Evolutionary conservation across 2,888 invertebrate species (phyloP).

Genomic region (Brachynemurus nebulosus): DNA sequence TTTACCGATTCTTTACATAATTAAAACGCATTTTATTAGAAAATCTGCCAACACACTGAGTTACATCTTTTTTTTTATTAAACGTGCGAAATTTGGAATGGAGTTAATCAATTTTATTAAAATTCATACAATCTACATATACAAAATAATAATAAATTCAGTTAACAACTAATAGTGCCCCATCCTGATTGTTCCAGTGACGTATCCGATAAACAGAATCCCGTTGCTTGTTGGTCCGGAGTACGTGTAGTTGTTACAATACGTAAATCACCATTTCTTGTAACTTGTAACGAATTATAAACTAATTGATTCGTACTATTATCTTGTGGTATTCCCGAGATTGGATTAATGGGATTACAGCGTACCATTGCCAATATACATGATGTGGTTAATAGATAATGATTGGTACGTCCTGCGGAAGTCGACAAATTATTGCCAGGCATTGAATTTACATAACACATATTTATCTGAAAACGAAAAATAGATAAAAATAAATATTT

Average conservation of each 20-base stretch:
- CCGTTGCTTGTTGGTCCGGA: not conserved
- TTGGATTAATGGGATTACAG: conserved; percentile 8
- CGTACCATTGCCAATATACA: conserved; percentile 9
- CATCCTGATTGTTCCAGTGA: not conserved
- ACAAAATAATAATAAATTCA: no score
- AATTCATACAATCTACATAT: no score
- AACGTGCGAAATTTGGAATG: no score
- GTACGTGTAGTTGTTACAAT: conserved; percentile 2
- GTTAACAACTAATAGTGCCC: conserved; percentile 3
- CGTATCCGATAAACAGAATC: not conserved
- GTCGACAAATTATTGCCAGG: conserved; percentile 6
- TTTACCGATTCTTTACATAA: no score
- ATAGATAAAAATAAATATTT: not conserved
- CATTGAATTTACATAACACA: conserved; percentile 6
- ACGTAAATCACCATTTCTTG: conserved; percentile 7
- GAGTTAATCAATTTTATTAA: no score
- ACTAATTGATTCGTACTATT: not conserved
- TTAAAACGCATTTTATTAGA: no score
- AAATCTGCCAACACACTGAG: no score
- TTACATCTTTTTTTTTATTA: no score
- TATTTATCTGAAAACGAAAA: conserved; percentile 3
- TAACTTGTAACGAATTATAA: conserved; percentile 8
- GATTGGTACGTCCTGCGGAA: conserved; percentile 2
- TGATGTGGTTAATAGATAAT: conserved; percentile 4
- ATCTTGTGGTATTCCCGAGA: conserved; percentile 3